A percentile compares a stretch with the other conserved stretches of the same genome.
These are phyloP conservation scores for Pachypsylla venusta DNA, from an alignment of 1,140 invertebrate genomes.

Conservation along the genomic window DNA sequence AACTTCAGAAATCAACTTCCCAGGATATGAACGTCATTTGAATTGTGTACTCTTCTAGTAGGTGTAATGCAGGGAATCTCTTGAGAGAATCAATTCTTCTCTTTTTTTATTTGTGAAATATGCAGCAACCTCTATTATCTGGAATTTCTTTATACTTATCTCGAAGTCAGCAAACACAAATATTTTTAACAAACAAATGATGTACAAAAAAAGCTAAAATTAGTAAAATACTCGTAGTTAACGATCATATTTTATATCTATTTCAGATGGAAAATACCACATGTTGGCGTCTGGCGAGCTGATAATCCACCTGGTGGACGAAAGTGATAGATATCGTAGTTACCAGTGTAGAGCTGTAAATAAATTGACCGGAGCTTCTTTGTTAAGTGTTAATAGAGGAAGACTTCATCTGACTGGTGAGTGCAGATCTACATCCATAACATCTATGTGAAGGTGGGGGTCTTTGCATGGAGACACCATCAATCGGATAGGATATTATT, in stretches of 20 bases:
- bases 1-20: too few relatives aligned
- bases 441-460: neutral
- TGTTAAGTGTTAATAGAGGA: conserved; percentile 35
- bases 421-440: neutral
- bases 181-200: neutral
- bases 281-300: conserved; percentile 42
- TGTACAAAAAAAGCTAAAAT: neutral
- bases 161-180: too few relatives aligned
- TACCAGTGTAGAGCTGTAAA: conserved; percentile 44
- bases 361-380: conserved; percentile 37
- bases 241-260: neutral
- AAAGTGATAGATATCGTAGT: conserved; percentile 35
- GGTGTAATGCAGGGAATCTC: too few relatives aligned
- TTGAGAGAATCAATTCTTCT: too few relatives aligned
- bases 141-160: too few relatives aligned
- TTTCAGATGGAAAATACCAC: conserved; percentile 39
- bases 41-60: too few relatives aligned
- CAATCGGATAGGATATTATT: too few relatives aligned
- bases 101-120: too few relatives aligned
- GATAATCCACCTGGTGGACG: conserved; percentile 38
- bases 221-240: too few relatives aligned
- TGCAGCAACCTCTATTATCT: too few relatives aligned
- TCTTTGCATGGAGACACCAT: neutral
- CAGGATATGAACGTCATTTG: too few relatives aligned
- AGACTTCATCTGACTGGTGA: conserved; percentile 19